These are phyloP conservation scores for Drosophila affinis DNA, from an alignment of 2,888 invertebrate genomes.

Conservation along the genomic window DNA sequence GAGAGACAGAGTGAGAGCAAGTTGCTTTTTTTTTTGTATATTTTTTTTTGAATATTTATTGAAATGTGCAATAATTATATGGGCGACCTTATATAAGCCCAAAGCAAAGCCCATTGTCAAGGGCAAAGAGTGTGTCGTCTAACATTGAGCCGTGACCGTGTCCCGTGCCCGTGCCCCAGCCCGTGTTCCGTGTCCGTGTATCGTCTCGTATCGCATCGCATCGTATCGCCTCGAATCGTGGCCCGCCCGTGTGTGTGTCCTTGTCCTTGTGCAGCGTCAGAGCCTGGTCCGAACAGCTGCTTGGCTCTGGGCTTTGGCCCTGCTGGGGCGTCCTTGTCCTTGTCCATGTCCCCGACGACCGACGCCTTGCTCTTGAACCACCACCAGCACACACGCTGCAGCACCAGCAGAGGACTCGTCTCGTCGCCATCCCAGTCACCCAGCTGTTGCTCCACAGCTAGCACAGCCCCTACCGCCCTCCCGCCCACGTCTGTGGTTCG, in stretches of 20 bases:
- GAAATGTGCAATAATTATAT: slow-evolving; percentile 44
- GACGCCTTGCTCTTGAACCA: slow-evolving; percentile 70
- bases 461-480: background rate
- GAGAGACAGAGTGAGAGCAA: slow-evolving; percentile 16
- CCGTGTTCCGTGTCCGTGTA: slow-evolving; percentile 29
- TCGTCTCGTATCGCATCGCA: slow-evolving; percentile 21
- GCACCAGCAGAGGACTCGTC: slow-evolving; percentile 3
- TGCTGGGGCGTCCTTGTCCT: slow-evolving; percentile 25
- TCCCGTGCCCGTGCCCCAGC: slow-evolving; percentile 47
- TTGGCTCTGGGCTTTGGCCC: slow-evolving; percentile 37
- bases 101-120: slow-evolving; percentile 42
- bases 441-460: slow-evolving; percentile 36
- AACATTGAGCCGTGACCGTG: slow-evolving; percentile 47
- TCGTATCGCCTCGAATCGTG: slow-evolving; percentile 21
- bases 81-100: slow-evolving; percentile 44
- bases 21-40: background rate
- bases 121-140: slow-evolving; percentile 39
- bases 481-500: slow-evolving; percentile 32
- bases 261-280: slow-evolving; percentile 74
- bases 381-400: slow-evolving; percentile 15
- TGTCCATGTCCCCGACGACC: slow-evolving; percentile 15
- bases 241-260: slow-evolving; percentile 48
- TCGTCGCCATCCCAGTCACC: slow-evolving; percentile 33
- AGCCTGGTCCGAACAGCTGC: slow-evolving; percentile 67
- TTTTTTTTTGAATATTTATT: slow-evolving; percentile 1